A percentile compares a stretch with the other conserved stretches of the same genome.
phyloP scores from a whole-genome alignment of 1,140 invertebrate genomes.

The Drosophila paulistorum region DNA sequence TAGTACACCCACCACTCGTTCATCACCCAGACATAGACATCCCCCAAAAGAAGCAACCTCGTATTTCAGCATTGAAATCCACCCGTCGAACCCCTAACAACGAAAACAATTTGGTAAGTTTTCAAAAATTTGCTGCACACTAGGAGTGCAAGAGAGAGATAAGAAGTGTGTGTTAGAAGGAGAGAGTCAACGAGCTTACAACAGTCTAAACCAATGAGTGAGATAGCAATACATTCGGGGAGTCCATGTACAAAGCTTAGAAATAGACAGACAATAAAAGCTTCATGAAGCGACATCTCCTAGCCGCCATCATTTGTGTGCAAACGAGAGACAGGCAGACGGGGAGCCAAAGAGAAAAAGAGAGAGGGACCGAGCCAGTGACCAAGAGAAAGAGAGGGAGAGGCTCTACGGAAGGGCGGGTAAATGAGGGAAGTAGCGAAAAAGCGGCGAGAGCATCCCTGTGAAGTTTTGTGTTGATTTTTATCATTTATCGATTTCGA shows the following conservation, averaged over 20 bases:
- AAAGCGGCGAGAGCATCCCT: constrained; percentile 41
- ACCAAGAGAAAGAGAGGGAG: constrained; percentile 21
- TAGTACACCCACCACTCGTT: constrained; percentile 33
- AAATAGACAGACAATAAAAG: constrained; percentile 82
- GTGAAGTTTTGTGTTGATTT: constrained; percentile 82
- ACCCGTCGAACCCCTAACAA: constrained; percentile 76
- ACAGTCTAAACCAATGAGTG: constrained; percentile 48
- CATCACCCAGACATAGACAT: constrained; percentile 61
- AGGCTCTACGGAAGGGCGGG: not conserved
- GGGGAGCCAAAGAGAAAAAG: not conserved
- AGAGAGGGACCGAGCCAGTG: not conserved
- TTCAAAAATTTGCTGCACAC: constrained; percentile 77
- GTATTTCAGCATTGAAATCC: constrained; percentile 80
- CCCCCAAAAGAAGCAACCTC: constrained; percentile 56
- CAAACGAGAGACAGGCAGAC: constrained; percentile 31
- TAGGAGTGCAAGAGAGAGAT: constrained; percentile 11
- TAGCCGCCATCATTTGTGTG: constrained; percentile 59
- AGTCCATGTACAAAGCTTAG: constrained; percentile 81
- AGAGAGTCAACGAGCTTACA: constrained; percentile 23
- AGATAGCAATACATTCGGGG: constrained; percentile 49
- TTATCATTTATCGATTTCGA: constrained; percentile 83
- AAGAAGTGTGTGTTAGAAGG: constrained; percentile 7
- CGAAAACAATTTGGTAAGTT: constrained; percentile 82
- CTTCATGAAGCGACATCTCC: constrained; percentile 75
- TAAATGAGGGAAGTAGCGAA: not conserved